Evolutionary conservation across 2,797 vertebrate species (phyloP).

Genomic region (Oreochromis grahami): DNA sequence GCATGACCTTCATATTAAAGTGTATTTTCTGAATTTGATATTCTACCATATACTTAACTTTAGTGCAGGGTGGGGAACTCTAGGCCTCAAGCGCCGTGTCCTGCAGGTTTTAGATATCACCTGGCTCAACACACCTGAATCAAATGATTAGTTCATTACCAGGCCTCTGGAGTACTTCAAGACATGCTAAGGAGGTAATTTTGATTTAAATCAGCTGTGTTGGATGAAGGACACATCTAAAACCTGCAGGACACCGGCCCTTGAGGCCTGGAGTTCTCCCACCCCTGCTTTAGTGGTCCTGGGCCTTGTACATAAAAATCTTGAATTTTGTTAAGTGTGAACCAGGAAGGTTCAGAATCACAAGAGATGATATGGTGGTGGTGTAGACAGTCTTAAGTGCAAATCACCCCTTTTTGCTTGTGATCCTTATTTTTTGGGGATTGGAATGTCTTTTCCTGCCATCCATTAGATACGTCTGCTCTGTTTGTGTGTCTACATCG

Average conservation of each 20-base stretch:
- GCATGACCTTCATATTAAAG: not conserved
- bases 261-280: not conserved
- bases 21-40: not conserved
- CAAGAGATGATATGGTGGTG: not conserved
- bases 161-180: not conserved
- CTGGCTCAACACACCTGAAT: not conserved
- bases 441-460: not conserved
- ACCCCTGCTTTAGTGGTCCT: not conserved
- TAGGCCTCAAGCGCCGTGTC: not conserved
- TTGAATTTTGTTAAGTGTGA: not conserved
- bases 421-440: not conserved
- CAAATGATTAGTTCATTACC: not conserved
- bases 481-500: not conserved
- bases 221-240: not conserved
- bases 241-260: not conserved
- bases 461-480: conserved; percentile 1
- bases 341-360: not conserved
- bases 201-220: not conserved
- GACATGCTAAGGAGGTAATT: not conserved
- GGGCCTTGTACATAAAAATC: not conserved
- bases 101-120: not conserved
- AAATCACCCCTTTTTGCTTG: not conserved
- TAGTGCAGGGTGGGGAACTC: not conserved
- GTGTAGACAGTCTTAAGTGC: not conserved
- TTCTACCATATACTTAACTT: not conserved